Conservation (phyloP, 2,797 vertebrate species). For the Bucorvus abyssinicus region DNA sequence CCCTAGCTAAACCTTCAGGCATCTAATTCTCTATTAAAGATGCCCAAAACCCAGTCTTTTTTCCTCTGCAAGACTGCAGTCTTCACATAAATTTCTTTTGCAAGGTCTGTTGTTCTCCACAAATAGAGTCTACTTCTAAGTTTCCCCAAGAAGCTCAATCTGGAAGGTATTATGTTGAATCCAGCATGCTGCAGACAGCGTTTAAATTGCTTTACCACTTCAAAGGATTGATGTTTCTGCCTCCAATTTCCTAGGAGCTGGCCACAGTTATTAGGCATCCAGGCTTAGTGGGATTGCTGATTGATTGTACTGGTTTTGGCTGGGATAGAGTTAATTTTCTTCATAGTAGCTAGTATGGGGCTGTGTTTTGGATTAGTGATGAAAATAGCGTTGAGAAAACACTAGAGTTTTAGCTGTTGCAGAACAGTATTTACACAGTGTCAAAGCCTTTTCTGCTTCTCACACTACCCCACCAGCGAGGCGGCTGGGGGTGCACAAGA, state of each 20-base stretch:
- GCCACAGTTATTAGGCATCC: not conserved
- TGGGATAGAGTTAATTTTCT: not conserved
- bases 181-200: not conserved
- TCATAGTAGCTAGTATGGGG: not conserved
- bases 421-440: not conserved
- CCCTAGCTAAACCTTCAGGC: not conserved
- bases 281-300: not conserved
- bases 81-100: not conserved
- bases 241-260: not conserved
- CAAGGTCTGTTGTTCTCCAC: not conserved
- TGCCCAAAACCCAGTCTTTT: not conserved
- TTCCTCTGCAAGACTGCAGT: accelerated
- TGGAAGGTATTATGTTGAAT: not conserved
- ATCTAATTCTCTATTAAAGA: not conserved
- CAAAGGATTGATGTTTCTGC: not conserved
- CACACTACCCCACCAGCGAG: accelerated
- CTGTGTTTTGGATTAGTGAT: not conserved
- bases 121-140: not conserved
- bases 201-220: not conserved
- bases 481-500: not conserved
- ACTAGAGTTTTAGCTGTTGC: not conserved
- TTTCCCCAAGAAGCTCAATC: not conserved
- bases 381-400: not conserved
- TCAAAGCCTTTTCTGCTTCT: not conserved
- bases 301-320: not conserved